These are phyloP conservation scores for Ceratina japonica DNA, from an alignment of 1,140 invertebrate genomes.

Conservation along the genomic window DNA sequence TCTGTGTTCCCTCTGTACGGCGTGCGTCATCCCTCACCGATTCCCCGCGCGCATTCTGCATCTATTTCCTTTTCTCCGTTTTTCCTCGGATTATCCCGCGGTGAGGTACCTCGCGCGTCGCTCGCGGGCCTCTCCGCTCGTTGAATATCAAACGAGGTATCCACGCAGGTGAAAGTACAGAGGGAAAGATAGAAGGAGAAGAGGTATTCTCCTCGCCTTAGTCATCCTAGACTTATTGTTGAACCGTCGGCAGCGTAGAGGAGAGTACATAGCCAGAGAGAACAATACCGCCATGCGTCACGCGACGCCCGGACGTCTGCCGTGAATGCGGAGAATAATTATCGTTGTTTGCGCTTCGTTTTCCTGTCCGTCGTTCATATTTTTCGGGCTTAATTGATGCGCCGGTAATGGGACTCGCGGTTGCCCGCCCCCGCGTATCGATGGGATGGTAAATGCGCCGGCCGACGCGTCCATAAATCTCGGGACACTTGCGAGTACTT, in stretches of 20 bases:
- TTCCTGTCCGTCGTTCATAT: conserved; percentile 33
- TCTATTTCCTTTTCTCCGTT: conserved; percentile 16
- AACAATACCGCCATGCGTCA: conserved; percentile 61
- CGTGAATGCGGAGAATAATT: conserved; percentile 49
- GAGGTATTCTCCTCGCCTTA: conserved; percentile 40
- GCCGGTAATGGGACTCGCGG: conserved; percentile 47
- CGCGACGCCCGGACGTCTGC: conserved; percentile 37
- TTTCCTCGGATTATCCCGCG: conserved; percentile 49
- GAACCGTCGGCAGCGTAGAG: conserved; percentile 5
- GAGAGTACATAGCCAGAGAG: conserved; percentile 43
- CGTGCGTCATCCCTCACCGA: conserved; percentile 36
- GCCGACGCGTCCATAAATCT: too few species aligned
- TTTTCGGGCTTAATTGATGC: conserved; percentile 54
- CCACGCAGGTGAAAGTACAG: conserved; percentile 56
- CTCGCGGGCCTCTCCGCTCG: background rate
- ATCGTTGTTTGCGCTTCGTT: conserved; percentile 54
- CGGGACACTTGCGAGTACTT: background rate
- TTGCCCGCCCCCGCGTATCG: background rate
- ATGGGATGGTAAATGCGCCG: background rate
- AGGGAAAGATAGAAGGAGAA: background rate
- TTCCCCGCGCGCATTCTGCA: background rate
- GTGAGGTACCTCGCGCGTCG: background rate
- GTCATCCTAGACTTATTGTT: conserved; percentile 60
- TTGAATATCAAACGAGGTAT: conserved; percentile 50
- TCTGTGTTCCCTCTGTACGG: background rate